Percentiles rank a stretch among this genome's conserved stretches.
These are phyloP conservation scores for Larimichthys crocea DNA, from an alignment of 2,113 vertebrate species.

Conservation along the genomic window DNA sequence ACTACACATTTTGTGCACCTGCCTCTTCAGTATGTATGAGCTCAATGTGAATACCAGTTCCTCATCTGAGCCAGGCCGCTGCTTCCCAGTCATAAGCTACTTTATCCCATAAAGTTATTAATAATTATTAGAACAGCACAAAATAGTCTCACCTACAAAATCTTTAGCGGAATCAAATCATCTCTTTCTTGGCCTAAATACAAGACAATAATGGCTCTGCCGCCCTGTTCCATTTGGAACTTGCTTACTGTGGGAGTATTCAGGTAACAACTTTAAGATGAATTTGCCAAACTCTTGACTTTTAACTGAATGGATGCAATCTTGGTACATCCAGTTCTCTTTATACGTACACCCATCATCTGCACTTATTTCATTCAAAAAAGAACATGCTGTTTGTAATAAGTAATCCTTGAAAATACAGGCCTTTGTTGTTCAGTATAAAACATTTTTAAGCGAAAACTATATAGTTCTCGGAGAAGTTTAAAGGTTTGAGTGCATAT, in stretches of 20 bases:
- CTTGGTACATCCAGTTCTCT: neutral
- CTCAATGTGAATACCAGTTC: neutral
- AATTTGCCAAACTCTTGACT: too few species aligned
- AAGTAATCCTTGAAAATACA: neutral
- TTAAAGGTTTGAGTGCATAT: too few species aligned
- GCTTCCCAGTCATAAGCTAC: neutral
- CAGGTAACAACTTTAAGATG: neutral
- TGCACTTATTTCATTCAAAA: neutral
- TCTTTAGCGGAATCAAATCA: neutral
- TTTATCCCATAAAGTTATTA: slow-evolving; percentile 3
- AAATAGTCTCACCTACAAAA: neutral
- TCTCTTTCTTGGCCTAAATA: neutral
- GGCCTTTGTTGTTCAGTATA: neutral
- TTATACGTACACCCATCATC: neutral
- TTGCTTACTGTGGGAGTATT: neutral
- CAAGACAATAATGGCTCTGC: neutral
- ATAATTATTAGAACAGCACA: slow-evolving; percentile 14
- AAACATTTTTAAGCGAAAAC: neutral
- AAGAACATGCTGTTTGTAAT: neutral
- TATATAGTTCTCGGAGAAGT: too few species aligned
- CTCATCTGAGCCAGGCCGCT: neutral
- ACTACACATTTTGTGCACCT: neutral
- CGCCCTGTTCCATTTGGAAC: neutral
- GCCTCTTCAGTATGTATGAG: neutral
- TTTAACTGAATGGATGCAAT: neutral